Percentiles rank a stretch among this genome's conserved stretches.
Conservation (phyloP, 1,140 invertebrate species). For the Drosophila bifasciata region DNA sequence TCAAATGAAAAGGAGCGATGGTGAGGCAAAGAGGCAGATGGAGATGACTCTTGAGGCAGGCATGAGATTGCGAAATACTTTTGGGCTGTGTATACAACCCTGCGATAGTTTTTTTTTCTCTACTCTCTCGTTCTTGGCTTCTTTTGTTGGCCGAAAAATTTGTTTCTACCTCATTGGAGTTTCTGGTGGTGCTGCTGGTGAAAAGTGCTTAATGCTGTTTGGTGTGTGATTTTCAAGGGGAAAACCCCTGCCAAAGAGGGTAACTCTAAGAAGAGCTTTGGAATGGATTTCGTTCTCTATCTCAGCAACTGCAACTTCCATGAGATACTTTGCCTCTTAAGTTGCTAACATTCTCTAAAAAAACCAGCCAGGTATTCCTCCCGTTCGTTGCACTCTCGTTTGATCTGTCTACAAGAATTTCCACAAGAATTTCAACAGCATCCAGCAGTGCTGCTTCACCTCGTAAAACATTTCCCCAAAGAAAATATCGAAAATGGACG, state of each 20-base stretch:
- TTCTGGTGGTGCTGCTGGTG: conserved; percentile 4
- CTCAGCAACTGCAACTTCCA: too few relatives aligned
- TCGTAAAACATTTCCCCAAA: too few relatives aligned
- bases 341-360: too few relatives aligned
- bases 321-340: too few relatives aligned
- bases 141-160: conserved; percentile 13
- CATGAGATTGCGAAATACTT: conserved; percentile 42
- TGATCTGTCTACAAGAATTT: too few relatives aligned
- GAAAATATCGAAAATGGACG: background rate
- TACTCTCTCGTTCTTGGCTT: background rate
- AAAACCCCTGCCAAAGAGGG: background rate
- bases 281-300: too few relatives aligned
- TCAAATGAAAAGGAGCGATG: conserved; percentile 13
- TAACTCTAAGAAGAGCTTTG: too few relatives aligned
- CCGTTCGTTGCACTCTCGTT: too few relatives aligned
- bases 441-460: too few relatives aligned
- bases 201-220: conserved; percentile 6
- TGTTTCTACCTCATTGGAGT: conserved; percentile 39
- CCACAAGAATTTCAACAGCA: too few relatives aligned
- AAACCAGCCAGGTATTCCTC: too few relatives aligned
- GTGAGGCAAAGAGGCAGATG: conserved; percentile 14
- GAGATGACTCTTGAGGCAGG: conserved; percentile 8
- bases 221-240: background rate
- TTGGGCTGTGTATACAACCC: conserved; percentile 40
- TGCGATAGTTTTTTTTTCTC: conserved; percentile 23